phyloP scores from a whole-genome alignment of 2,888 invertebrate species.

The Trachelus iudaicus region DNA sequence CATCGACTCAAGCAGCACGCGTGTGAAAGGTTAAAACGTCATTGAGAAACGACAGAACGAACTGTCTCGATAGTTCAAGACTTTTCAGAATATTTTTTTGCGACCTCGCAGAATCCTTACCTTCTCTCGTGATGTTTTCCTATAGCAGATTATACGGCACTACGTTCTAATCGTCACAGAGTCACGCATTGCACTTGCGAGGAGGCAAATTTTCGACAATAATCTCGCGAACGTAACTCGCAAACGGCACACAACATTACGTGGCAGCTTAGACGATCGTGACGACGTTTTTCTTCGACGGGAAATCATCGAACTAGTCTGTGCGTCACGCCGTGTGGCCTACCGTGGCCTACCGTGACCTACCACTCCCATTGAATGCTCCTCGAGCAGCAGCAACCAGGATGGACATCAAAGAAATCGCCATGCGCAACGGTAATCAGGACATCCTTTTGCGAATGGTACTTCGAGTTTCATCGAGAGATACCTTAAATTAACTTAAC shows the following conservation, averaged over 20 bases:
- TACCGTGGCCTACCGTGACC: not conserved
- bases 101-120: conserved; percentile 26
- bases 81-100: conserved; percentile 11
- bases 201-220: conserved; percentile 43
- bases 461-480: not conserved
- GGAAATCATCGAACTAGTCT: not conserved
- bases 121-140: conserved; percentile 30
- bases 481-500: not conserved
- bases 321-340: not conserved
- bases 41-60: conserved; percentile 30
- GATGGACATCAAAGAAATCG: not conserved
- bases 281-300: conserved; percentile 33
- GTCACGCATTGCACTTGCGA: conserved; percentile 50
- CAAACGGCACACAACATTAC: conserved; percentile 62
- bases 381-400: not conserved
- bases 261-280: conserved; percentile 54
- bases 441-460: not conserved
- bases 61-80: conserved; percentile 13
- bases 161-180: conserved; percentile 40
- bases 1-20: conserved; percentile 27
- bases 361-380: not conserved
- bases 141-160: conserved; percentile 35
- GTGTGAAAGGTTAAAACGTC: conserved; percentile 58
- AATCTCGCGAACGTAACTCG: conserved; percentile 45
- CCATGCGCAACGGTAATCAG: not conserved